Percentiles rank a stretch among this genome's conserved stretches.
Conservation (phyloP, 2,113 vertebrate species). For the Etheostoma spectabile region DNA sequence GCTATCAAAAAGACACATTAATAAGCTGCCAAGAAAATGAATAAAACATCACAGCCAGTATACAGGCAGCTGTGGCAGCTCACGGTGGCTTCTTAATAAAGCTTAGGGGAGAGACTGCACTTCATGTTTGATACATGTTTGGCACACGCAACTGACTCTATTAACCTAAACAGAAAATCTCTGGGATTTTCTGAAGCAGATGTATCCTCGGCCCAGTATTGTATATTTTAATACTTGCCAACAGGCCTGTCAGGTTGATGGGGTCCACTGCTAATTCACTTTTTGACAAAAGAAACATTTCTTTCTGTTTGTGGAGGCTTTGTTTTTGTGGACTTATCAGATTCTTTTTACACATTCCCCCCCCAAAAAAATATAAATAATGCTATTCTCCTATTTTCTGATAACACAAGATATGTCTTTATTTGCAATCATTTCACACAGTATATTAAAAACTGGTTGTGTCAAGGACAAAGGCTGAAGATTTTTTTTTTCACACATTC, state of each 20-base stretch:
- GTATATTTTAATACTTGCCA: constrained; percentile 11
- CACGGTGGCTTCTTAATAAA: constrained; percentile 40
- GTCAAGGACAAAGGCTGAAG: too few species aligned
- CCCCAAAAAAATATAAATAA: too few species aligned
- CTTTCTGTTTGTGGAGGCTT: background rate
- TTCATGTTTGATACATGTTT: constrained; percentile 73
- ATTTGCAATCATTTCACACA: too few species aligned
- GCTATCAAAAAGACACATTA: constrained; percentile 57
- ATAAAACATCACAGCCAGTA: constrained; percentile 68
- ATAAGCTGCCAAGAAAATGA: constrained; percentile 63
- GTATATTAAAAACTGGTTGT: too few species aligned
- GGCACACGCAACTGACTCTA: constrained; percentile 32
- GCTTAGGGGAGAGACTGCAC: constrained; percentile 23
- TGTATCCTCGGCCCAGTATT: constrained; percentile 9
- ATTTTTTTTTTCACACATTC: background rate
- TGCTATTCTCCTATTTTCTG: too few species aligned
- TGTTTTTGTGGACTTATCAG: background rate
- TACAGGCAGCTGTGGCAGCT: constrained; percentile 36
- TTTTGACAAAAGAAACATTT: background rate
- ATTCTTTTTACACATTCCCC: background rate
- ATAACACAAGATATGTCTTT: too few species aligned
- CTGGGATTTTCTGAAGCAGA: constrained; percentile 27
- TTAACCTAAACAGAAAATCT: constrained; percentile 46
- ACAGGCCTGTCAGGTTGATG: constrained; percentile 21
- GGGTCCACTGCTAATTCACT: constrained; percentile 25